Evolutionary conservation across 2,113 vertebrate genomes (phyloP), one percentile per base, ranked within the genome.

Genomic region (Stomatorhinus ivindoensis): DNA sequence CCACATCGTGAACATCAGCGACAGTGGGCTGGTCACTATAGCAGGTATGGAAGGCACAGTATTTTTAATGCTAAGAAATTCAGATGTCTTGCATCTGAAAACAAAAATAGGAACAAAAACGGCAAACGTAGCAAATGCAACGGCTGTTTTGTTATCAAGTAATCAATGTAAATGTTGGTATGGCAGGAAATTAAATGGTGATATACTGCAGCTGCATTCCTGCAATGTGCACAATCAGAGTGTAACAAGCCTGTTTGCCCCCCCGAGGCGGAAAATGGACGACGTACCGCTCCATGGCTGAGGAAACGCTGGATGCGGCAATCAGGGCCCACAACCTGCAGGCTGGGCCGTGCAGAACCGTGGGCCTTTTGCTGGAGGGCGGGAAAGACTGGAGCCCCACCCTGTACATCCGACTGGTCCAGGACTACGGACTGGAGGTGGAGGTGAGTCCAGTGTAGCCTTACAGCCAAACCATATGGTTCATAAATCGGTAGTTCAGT

Each of bases 201-300:
- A 86, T 48, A 19, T 17, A 51, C 9, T 50, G n/a, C 1, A 31
- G 46, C 46, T 53, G 27, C 35, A 27, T 15, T 86, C 13, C 27
- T 42, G 31, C 11, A 19, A 42, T 47, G 51, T 53, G 10, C 5
- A 51, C 10, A 46, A 44, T 88, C 42, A 13, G 58, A 11, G 87
- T 0, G 0, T 73, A 47, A n/a, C 39, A 2, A 88, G 31, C 24
- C 55, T 17, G 21, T 88, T 39, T 5, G 65, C 44, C 35, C 35
- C 92, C 91, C 1, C 91, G 11, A 99, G 98, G 98, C 80, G 98
- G 98, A 31, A 99, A 99, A 94, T 99, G 98, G 98, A 99, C 98
- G 0, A 99, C 98, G 0, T 99, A 99, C 91, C 97, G 98, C 1
- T 94, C 98, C 46, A 99, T 99, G 98, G 98, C 98, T 0, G 95